A percentile compares a stretch with the other conserved stretches of the same genome.
Evolutionary conservation across 2,113 vertebrate genomes (phyloP).

Genomic region (Perognathus longimembris): DNA sequence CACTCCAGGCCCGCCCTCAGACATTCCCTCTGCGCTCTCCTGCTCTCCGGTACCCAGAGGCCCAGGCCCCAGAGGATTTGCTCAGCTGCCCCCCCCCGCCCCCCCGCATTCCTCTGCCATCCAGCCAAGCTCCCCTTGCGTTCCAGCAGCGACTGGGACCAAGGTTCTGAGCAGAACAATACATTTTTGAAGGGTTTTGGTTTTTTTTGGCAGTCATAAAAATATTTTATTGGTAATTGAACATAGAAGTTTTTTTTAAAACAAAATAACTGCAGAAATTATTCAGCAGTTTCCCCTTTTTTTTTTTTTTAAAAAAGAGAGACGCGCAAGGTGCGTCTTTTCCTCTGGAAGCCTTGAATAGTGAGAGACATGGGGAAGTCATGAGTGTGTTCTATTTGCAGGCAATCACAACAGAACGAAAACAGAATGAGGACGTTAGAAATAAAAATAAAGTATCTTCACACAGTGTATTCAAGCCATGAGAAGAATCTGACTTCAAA

Average conservation of each 20-base stretch:
- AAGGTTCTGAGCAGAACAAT: conserved; percentile 28
- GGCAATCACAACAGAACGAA: conserved; percentile 47
- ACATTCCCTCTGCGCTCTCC: too few species aligned
- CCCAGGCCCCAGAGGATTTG: not conserved
- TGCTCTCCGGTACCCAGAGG: too few species aligned
- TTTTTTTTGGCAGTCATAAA: too few species aligned
- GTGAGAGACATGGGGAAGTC: conserved; percentile 76
- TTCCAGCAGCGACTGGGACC: not conserved
- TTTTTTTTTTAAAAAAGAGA: conserved; percentile 63
- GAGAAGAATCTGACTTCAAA: conserved; percentile 29
- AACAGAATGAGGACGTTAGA: conserved; percentile 64
- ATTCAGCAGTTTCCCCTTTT: conserved; percentile 17
- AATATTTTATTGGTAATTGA: too few species aligned
- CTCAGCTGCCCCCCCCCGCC: conserved; percentile 79
- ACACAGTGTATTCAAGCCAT: not conserved
- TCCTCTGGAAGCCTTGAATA: conserved; percentile 72
- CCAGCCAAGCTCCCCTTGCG: not conserved
- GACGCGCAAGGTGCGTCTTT: conserved; percentile 55
- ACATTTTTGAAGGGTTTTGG: conserved; percentile 19
- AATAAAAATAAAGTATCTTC: conserved; percentile 65
- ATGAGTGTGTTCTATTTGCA: conserved; percentile 77
- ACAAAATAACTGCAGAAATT: conserved; percentile 50
- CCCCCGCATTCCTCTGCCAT: not conserved
- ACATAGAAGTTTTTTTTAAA: not conserved
- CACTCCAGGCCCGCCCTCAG: not conserved